Base-by-base conservation (phyloP, 2,888 invertebrate genomes). In the Celastrina argiolus region DNA sequence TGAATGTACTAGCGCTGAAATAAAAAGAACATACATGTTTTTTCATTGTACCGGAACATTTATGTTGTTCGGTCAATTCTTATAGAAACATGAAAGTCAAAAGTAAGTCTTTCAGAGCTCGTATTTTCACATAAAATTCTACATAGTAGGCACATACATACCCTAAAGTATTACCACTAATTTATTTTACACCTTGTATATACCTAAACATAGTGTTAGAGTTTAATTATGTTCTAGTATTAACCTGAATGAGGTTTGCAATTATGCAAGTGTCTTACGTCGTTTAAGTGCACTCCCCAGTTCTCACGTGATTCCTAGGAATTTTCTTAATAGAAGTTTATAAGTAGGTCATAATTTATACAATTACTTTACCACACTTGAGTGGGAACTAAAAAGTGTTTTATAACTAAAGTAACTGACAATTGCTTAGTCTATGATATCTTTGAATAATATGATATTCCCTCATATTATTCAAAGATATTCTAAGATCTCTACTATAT, bases 251-350 rank as follows among this genome's bases (percentile, higher is more conserved):
- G 22, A 51, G 22, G 26, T 51, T 51, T 12, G 5, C 26, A 22
- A 51, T 51, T 22, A 51, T 51, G 51, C 51, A 51, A 26, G 51
- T 51, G 22, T 51, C 51, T 51, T 51, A 51, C 51, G 45, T 51
- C 12, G 12, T 22, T 51, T 22, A 51, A 51, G 26, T 51, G 51
- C 51, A 51, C 22, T 51, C 6, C 22, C 51, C 22, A 22, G 22
- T 45, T 45, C 45, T 18, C 51, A 22, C 51, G 36, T 8, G 12
- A 22, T 51, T 26, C 4, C 12, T 12, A 18, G 51, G 51, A 51
- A 26, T 51, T 51, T 51, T 51, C 51, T 26, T 51, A 26, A 51
- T 51, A 51, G 51, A 51, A 51, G 51, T 14, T 51, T 51, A 26
- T 51, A 51, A 22, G 51, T 51, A 51, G 51, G 51, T 51, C 51